Evolutionary conservation across 2,113 vertebrate genomes (phyloP).

Genomic region (Onychostoma macrolepis): DNA sequence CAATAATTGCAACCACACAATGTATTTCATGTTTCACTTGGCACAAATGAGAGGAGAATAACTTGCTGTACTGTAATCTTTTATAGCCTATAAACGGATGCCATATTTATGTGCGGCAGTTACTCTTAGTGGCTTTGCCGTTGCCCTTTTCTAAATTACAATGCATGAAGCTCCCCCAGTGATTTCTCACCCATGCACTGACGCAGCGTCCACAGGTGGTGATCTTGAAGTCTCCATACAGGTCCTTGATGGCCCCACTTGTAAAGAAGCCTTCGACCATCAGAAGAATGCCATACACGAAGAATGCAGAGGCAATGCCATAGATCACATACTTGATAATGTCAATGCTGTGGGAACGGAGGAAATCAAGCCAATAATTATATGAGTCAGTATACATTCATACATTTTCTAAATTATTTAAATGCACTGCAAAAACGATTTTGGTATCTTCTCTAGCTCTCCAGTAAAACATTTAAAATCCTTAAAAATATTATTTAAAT

Average conservation of each 20-base stretch:
- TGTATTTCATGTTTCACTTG: not conserved
- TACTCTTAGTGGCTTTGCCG: not conserved
- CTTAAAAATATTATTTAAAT: too few relatives aligned
- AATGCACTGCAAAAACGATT: not conserved
- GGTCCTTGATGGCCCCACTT: slow-evolving; percentile 97
- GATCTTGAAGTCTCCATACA: slow-evolving; percentile 99
- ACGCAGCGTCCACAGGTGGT: slow-evolving; percentile 97
- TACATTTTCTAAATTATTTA: not conserved
- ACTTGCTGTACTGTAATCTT: not conserved
- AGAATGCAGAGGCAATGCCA: slow-evolving; percentile 96
- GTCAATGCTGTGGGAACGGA: slow-evolving; percentile 84
- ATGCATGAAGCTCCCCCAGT: not conserved
- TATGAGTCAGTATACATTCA: not conserved
- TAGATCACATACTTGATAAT: slow-evolving; percentile 99
- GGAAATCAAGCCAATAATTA: not conserved
- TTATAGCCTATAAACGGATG: slow-evolving; percentile 25
- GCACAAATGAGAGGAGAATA: not conserved
- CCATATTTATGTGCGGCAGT: slow-evolving; percentile 29
- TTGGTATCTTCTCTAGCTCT: too few relatives aligned
- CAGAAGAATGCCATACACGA: slow-evolving; percentile 97
- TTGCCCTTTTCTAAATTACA: slow-evolving; percentile 3
- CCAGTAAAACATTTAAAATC: too few relatives aligned
- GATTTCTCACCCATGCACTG: slow-evolving; percentile 91
- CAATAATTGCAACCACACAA: not conserved
- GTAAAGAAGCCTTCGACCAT: slow-evolving; percentile 99